These are phyloP conservation scores for Mythimna albipuncta DNA, from an alignment of 2,888 invertebrate species.

Conservation along the genomic window DNA sequence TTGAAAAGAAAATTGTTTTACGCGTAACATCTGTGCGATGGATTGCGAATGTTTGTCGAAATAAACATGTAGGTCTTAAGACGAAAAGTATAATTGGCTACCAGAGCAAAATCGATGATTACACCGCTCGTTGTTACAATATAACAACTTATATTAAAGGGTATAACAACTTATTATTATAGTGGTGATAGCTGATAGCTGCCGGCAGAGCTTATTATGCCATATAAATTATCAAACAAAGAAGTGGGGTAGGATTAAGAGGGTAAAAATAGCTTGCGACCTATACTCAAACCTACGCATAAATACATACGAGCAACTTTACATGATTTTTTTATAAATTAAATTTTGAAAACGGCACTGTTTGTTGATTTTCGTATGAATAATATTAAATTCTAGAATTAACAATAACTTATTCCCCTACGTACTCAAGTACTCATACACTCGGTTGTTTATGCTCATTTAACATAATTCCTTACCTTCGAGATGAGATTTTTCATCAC, in stretches of 20 bases:
- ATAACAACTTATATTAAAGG: not conserved
- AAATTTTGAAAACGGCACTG: no score
- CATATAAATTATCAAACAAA: no score
- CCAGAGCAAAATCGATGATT: not conserved
- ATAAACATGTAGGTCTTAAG: not conserved
- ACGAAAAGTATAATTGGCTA: not conserved
- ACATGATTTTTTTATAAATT: no score
- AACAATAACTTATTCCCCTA: not conserved
- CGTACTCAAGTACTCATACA: not conserved
- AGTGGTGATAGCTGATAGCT: no score
- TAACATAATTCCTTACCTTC: not conserved
- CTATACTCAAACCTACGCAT: no score
- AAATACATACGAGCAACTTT: no score
- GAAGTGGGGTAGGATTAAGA: no score
- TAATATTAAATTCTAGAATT: not conserved
- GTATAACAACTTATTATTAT: no score
- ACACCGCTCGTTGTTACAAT: not conserved
- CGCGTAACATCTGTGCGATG: slow-evolving; percentile 22
- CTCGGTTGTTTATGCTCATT: not conserved
- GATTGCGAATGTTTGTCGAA: not conserved
- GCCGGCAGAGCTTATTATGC: no score
- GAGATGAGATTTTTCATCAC: not conserved
- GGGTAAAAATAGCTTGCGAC: no score
- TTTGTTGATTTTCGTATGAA: not conserved
- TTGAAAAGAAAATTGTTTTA: slow-evolving; percentile 24